These are phyloP conservation scores for Melanotaenia duboulayi DNA, from an alignment of 2,113 vertebrate species.

Conservation along the genomic window DNA sequence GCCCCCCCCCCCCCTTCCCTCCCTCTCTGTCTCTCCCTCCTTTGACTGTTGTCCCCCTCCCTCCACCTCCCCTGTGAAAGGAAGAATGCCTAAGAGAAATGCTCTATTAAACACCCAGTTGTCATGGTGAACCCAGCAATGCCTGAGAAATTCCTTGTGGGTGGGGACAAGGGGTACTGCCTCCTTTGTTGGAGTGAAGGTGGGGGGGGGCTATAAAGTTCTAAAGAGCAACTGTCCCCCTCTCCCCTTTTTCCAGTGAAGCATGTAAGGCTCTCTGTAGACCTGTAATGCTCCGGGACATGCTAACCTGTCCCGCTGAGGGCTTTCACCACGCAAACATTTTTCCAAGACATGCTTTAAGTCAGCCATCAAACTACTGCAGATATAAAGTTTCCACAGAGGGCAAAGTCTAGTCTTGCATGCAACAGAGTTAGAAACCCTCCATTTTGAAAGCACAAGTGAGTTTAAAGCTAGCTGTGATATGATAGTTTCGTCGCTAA, in stretches of 20 bases:
- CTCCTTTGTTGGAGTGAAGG: slow-evolving; percentile 79
- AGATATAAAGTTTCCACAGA: slow-evolving; percentile 41
- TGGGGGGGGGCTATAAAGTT: slow-evolving; percentile 76
- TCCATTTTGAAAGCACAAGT: slow-evolving; percentile 37
- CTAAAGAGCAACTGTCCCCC: slow-evolving; percentile 77
- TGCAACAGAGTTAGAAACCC: slow-evolving; percentile 44
- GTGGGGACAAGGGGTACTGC: slow-evolving; percentile 79
- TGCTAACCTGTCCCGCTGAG: slow-evolving; percentile 52
- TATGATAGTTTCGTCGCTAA: slow-evolving; percentile 40
- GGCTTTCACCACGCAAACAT: slow-evolving; percentile 30
- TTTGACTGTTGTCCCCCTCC: slow-evolving; percentile 64
- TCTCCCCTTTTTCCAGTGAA: slow-evolving; percentile 58
- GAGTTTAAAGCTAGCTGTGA: slow-evolving; percentile 36
- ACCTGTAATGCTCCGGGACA: slow-evolving; percentile 53
- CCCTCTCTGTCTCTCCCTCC: slow-evolving; percentile 45
- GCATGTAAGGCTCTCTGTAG: slow-evolving; percentile 63
- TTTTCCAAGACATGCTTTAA: slow-evolving; percentile 39
- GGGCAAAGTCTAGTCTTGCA: slow-evolving; percentile 8
- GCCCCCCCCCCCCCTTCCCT: slow-evolving; percentile 25
- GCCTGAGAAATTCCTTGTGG: slow-evolving; percentile 85
- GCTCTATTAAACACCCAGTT: slow-evolving; percentile 85
- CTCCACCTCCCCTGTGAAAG: slow-evolving; percentile 73
- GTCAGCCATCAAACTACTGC: slow-evolving; percentile 41
- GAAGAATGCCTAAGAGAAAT: slow-evolving; percentile 86
- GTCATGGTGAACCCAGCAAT: slow-evolving; percentile 85